These are phyloP conservation scores for Heteractis magnifica DNA, from an alignment of 92 coral and sea anemone species.

Conservation along the genomic window DNA sequence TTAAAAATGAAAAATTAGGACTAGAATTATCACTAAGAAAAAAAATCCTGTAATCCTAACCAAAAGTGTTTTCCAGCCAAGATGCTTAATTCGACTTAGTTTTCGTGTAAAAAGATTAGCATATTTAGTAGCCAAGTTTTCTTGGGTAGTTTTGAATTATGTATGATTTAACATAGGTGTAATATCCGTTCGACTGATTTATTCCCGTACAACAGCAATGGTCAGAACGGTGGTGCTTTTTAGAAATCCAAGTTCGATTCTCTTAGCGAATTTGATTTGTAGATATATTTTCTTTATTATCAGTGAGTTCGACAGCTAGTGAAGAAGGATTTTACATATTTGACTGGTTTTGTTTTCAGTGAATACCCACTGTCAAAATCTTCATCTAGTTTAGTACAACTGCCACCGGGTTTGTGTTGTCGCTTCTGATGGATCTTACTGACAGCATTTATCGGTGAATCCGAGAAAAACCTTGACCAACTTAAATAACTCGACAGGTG, in stretches of 20 bases:
- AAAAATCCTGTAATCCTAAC: not conserved
- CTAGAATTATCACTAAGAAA: not conserved
- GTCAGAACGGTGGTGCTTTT: not conserved
- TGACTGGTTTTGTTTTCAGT: not conserved
- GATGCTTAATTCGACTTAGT: not conserved
- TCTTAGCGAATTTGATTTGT: not conserved
- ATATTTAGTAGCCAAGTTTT: not conserved
- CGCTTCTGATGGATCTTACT: not conserved
- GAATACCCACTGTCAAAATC: not conserved
- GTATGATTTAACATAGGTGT: not conserved
- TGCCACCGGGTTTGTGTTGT: not conserved
- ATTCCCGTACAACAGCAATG: not conserved
- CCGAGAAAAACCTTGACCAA: not conserved
- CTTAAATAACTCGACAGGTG: not conserved
- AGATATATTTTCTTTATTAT: not conserved
- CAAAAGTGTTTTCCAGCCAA: not conserved
- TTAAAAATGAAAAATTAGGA: not conserved
- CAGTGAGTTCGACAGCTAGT: not conserved
- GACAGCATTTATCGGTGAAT: not conserved
- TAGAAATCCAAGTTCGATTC: not conserved
- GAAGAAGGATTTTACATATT: not conserved
- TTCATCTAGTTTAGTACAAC: not conserved
- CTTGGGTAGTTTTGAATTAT: conserved; percentile 9
- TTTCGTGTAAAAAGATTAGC: conserved; percentile 1
- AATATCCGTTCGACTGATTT: not conserved